A percentile compares a stretch with the other conserved stretches of the same genome.
Conservation (phyloP, 2,113 vertebrate species). For the Calyptommatus sinebrachiatus region DNA sequence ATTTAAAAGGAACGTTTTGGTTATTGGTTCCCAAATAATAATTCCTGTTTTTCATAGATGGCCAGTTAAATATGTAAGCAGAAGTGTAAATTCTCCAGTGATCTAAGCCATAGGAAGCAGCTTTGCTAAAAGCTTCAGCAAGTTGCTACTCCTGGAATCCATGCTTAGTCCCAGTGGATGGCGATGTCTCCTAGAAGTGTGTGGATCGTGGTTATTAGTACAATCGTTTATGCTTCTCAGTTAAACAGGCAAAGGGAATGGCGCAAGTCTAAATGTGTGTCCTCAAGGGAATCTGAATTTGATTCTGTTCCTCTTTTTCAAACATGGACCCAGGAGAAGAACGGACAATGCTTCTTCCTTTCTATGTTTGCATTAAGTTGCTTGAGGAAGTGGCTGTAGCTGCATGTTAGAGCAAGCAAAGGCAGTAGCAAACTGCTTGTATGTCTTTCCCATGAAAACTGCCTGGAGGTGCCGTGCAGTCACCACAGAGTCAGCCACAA, state of each 20-base stretch:
- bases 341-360: not conserved
- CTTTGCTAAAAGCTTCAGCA: constrained; percentile 40
- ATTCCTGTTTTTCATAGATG: constrained; percentile 57
- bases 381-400: no score
- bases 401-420: no score
- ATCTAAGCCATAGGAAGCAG: constrained; percentile 41
- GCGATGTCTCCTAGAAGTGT: not conserved
- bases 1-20: constrained; percentile 55
- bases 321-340: not conserved
- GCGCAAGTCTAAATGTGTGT: not conserved
- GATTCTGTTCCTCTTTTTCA: not conserved
- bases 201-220: not conserved
- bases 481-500: no score
- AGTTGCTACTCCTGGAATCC: not conserved
- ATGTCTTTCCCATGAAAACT: no score
- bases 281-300: not conserved
- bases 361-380: not conserved
- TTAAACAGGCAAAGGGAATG: not conserved
- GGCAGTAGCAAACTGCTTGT: no score
- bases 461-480: no score
- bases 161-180: not conserved
- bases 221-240: not conserved
- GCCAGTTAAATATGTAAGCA: constrained; percentile 41
- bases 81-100: constrained; percentile 47
- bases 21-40: constrained; percentile 43